phyloP scores from a whole-genome alignment of 2,888 invertebrate genomes.

The Gerris lacustris region DNA sequence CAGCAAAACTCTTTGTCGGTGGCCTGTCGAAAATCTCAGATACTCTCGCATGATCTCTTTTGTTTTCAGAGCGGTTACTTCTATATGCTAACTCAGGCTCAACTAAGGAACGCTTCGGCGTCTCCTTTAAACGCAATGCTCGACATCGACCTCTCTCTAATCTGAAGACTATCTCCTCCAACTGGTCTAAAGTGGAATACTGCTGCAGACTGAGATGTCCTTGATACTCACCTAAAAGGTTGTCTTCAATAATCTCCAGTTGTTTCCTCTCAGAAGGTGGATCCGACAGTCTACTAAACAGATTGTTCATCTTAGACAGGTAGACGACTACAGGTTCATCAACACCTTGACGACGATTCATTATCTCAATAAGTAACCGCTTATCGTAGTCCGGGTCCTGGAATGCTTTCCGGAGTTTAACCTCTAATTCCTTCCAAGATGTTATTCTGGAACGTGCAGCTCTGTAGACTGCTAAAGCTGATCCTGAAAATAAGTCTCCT shows the following conservation, averaged over 20 bases:
- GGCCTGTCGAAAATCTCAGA: no score
- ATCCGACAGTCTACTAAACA: not conserved
- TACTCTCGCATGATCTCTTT: no score
- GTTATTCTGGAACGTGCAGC: not conserved
- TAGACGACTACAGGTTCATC: conserved; percentile 12
- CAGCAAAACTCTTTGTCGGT: no score
- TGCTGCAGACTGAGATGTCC: not conserved
- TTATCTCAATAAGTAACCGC: not conserved
- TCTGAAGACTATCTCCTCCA: not conserved
- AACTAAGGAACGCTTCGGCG: not conserved
- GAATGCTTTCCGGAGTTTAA: not conserved
- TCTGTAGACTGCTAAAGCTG: not conserved
- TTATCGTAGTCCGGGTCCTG: conserved; percentile 5
- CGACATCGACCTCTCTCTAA: not conserved
- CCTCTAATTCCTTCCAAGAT: not conserved
- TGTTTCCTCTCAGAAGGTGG: not conserved
- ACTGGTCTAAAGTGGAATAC: not conserved
- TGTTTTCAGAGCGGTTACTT: no score
- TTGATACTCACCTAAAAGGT: not conserved
- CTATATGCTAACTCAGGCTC: not conserved
- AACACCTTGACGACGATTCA: conserved; percentile 6
- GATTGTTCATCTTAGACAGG: conserved; percentile 12
- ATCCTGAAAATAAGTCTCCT: not conserved
- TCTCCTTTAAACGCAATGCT: not conserved
- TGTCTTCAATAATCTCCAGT: not conserved